Base-by-base conservation (phyloP, 1,140 invertebrate genomes). In the Caenorhabditis elegans region DNA sequence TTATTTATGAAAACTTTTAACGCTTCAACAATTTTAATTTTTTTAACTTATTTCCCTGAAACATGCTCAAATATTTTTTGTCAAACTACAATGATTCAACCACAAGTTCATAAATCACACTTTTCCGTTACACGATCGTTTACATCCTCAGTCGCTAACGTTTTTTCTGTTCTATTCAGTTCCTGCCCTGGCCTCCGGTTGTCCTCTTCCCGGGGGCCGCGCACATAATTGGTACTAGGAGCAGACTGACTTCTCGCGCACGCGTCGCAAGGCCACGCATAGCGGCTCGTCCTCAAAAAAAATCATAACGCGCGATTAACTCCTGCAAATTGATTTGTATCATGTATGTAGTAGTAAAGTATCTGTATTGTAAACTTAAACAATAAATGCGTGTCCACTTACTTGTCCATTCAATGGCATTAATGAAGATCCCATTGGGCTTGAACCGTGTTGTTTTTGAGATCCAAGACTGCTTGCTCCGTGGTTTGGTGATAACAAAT, bases 161-260 rank as follows among this genome's bases (percentile, higher is more conserved):
- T 17, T 22, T 28, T 26, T n/a, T 60, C 34, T 70, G 19, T 19
- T 39, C 34, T 19, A 24, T 39, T 70, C 13, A 39, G 34, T 39
- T 70, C 43, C 13, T 70, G 60, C 34, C 39, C 26, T 70, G n/a
- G n/a, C 60, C n/a, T 26, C 60, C 34, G 34, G n/a, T 70, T 70
- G 60, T 39, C 60, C 60, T 70, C 60, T 70, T 70, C 55, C 31
- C 31, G 60, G 34, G 49, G 60, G 60, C 31, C 60, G 60, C 60
- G 60, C 60, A 70, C 60, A 70, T 70, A 70, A 70, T 70, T 70
- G 60, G 60, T 70, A 70, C 60, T 70, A 70, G 60, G 60, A 70
- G 60, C 60, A 17, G 60, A 53, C n/a, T 53, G 49, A 70, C 60
- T 70, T 36, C 11, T 11, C n/a, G 60, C 34, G 34, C 60, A 70